A percentile compares a stretch with the other conserved stretches of the same genome.
Conservation (phyloP, 2,888 invertebrate genomes). For the Heteromyza rotundicornis region DNA sequence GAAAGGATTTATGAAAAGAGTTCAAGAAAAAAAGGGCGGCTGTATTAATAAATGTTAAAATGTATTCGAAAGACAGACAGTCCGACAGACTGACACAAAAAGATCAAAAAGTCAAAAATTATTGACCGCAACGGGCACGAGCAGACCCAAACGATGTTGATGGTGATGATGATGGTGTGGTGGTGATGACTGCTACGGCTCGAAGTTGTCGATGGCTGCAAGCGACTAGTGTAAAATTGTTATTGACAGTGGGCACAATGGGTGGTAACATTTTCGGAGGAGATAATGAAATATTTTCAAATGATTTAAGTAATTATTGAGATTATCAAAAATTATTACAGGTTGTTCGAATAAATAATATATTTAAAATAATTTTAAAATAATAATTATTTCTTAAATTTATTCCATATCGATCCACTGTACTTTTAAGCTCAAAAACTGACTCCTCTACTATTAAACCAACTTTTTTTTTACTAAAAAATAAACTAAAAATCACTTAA, state of each 20-base stretch:
- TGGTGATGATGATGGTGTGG: not conserved
- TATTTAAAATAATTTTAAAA: no score
- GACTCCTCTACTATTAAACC: no score
- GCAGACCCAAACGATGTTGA: slow-evolving; percentile 12
- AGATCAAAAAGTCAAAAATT: slow-evolving; percentile 11
- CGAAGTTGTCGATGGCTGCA: no score
- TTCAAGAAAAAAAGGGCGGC: not conserved
- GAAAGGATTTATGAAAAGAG: slow-evolving; percentile 38
- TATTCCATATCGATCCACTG: no score
- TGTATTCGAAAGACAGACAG: slow-evolving; percentile 38
- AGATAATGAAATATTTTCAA: no score
- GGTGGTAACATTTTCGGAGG: no score
- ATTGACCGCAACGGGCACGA: slow-evolving; percentile 20
- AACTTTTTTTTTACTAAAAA: not conserved
- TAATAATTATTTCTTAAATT: no score
- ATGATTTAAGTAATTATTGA: no score
- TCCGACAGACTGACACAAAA: slow-evolving; percentile 10
- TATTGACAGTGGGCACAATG: slow-evolving; percentile 9
- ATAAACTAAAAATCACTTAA: slow-evolving; percentile 4
- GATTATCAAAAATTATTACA: no score
- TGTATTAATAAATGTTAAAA: slow-evolving; percentile 43
- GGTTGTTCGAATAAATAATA: no score
- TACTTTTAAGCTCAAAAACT: no score
- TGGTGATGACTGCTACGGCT: not conserved
- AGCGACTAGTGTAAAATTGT: slow-evolving; percentile 3